These are phyloP conservation scores for Acanthopleura granulata DNA, from an alignment of 2,888 invertebrate genomes.

Conservation along the genomic window DNA sequence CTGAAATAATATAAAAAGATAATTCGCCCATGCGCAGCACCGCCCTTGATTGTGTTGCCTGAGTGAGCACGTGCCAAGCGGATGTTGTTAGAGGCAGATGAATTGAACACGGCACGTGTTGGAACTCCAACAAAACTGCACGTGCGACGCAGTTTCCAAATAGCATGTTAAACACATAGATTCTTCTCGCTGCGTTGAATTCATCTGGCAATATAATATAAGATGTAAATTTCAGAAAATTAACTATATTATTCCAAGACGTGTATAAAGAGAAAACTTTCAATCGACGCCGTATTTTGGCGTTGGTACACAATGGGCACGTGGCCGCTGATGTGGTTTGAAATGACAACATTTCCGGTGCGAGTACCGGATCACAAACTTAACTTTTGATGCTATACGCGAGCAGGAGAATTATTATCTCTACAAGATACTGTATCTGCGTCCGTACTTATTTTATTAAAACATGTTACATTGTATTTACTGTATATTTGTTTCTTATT, in stretches of 20 bases:
- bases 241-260: neutral
- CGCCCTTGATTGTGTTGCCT: neutral
- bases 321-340: no score
- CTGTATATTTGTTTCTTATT: no score
- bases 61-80: neutral
- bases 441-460: no score
- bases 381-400: no score
- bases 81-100: neutral
- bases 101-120: neutral
- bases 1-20: neutral
- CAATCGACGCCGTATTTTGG: no score
- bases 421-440: no score
- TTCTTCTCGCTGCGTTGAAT: neutral
- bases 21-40: neutral
- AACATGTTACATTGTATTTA: no score
- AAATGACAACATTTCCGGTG: no score
- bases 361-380: no score
- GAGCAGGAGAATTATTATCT: no score
- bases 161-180: conserved; percentile 8
- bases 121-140: conserved; percentile 4
- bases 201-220: neutral
- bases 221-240: conserved; percentile 12
- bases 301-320: no score
- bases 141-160: conserved; percentile 8
- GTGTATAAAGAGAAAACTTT: no score